A percentile compares a stretch with the other conserved stretches of the same genome.
These are phyloP conservation scores for Nyctibius grandis DNA, from an alignment of 2,797 vertebrate genomes.

Conservation along the genomic window DNA sequence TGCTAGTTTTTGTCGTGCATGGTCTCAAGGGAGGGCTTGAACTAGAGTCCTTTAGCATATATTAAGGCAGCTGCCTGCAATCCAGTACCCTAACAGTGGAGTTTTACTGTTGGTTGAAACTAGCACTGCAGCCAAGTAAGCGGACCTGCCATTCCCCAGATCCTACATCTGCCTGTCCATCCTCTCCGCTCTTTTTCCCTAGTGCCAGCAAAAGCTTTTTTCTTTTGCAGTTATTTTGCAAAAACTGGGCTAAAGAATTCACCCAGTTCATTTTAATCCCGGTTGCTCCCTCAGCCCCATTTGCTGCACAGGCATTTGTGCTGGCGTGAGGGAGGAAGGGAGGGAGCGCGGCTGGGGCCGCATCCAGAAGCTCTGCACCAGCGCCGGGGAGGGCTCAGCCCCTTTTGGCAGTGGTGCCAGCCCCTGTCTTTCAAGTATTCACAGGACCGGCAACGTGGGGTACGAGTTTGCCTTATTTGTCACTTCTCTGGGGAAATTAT, in stretches of 20 bases:
- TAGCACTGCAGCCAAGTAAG: background rate
- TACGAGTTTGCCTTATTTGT: background rate
- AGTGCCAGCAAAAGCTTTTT: background rate
- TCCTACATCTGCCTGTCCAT: background rate
- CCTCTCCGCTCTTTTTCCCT: background rate
- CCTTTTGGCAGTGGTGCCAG: background rate
- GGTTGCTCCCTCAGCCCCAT: background rate
- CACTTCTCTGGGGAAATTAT: background rate
- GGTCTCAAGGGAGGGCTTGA: background rate
- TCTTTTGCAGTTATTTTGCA: background rate
- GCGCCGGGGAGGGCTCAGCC: background rate
- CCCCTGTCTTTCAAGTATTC: background rate
- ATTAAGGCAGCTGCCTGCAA: background rate
- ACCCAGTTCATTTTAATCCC: background rate
- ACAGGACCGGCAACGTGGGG: background rate
- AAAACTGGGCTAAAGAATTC: background rate
- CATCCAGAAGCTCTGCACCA: background rate
- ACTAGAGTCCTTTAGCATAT: background rate
- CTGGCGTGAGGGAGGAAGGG: background rate
- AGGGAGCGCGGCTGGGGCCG: rapidly evolving
- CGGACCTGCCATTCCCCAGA: background rate
- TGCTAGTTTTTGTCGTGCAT: background rate
- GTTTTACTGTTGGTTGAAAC: background rate
- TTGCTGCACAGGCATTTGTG: background rate
- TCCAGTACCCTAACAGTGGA: background rate